Evolutionary conservation across 2,797 vertebrate species (phyloP).

Genomic region (Anisognathus igniventris): DNA sequence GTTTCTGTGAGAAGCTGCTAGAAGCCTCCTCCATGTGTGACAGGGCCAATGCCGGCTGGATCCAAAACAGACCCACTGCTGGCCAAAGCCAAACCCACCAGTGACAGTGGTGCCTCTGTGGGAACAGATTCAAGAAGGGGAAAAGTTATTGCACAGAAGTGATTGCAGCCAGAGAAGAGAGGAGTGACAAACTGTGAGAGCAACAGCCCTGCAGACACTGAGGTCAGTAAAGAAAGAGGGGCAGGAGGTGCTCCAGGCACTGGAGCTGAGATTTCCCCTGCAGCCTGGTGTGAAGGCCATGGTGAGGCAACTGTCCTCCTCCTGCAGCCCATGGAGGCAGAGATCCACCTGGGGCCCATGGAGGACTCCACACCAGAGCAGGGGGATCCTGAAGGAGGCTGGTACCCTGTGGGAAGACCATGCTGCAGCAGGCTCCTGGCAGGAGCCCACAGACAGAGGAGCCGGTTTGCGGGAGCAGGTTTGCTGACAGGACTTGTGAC

Average conservation of each 20-base stretch:
- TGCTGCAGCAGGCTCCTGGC: not conserved
- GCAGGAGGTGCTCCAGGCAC: not conserved
- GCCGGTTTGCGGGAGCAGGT: not conserved
- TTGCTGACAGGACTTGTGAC: not conserved
- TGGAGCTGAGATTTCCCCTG: not conserved
- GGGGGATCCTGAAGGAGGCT: not conserved
- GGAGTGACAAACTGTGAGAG: not conserved
- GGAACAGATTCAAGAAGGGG: not conserved
- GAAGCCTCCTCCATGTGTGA: not conserved
- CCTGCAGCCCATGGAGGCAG: not conserved
- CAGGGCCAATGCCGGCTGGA: not conserved
- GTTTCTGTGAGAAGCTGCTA: not conserved
- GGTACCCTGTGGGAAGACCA: not conserved
- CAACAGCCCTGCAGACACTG: not conserved
- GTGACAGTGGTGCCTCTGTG: rapidly evolving
- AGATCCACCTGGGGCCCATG: not conserved
- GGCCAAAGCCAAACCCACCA: not conserved
- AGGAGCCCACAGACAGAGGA: not conserved
- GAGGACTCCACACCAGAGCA: not conserved
- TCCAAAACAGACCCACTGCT: not conserved
- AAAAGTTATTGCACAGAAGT: not conserved
- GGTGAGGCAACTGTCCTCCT: no score
- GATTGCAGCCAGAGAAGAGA: not conserved
- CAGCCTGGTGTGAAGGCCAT: not conserved
- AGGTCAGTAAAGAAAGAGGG: not conserved